A percentile compares a stretch with the other conserved stretches of the same genome.
Evolutionary conservation across 2,888 invertebrate species (phyloP).

Genomic region (Ichneumoninae sp.): DNA sequence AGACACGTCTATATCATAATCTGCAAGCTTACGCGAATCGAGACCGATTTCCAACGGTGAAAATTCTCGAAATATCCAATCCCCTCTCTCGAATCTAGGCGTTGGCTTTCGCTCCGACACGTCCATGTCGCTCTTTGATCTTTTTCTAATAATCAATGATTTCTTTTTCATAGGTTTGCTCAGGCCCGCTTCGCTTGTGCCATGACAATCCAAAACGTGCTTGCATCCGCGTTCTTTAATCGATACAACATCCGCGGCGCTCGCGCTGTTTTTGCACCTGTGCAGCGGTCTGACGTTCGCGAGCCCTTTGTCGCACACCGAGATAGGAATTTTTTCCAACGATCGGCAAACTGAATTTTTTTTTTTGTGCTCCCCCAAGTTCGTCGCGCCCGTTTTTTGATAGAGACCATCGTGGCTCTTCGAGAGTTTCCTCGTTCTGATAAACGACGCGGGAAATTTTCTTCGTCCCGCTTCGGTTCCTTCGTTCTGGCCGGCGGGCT

Average conservation of each 20-base stretch:
- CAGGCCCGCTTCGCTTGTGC: conserved; percentile 47
- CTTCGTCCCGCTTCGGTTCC: conserved; percentile 47
- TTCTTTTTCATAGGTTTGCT: conserved; percentile 69
- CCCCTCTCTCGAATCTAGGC: conserved; percentile 75
- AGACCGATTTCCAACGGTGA: conserved; percentile 73
- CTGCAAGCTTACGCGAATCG: conserved; percentile 77
- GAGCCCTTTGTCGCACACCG: conserved; percentile 12
- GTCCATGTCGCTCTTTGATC: conserved; percentile 78
- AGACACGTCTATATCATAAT: conserved; percentile 64
- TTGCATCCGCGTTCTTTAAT: conserved; percentile 40
- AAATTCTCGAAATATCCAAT: conserved; percentile 76
- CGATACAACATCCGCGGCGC: conserved; percentile 27
- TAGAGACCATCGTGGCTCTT: conserved; percentile 71
- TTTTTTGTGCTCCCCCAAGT: conserved; percentile 57
- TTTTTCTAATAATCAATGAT: conserved; percentile 68
- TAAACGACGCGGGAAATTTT: conserved; percentile 75
- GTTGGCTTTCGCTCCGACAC: conserved; percentile 76
- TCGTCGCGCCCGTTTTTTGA: conserved; percentile 24
- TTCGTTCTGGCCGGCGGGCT: background rate
- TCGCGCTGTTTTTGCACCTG: conserved; percentile 23
- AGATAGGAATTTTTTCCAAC: conserved; percentile 67
- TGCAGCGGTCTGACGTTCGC: background rate
- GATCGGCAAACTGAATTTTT: conserved; percentile 68
- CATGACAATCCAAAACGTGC: conserved; percentile 37
- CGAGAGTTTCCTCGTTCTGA: conserved; percentile 72